phyloP scores from a whole-genome alignment of 92 coral and sea anemone genomes.

The Metridium senile region DNA sequence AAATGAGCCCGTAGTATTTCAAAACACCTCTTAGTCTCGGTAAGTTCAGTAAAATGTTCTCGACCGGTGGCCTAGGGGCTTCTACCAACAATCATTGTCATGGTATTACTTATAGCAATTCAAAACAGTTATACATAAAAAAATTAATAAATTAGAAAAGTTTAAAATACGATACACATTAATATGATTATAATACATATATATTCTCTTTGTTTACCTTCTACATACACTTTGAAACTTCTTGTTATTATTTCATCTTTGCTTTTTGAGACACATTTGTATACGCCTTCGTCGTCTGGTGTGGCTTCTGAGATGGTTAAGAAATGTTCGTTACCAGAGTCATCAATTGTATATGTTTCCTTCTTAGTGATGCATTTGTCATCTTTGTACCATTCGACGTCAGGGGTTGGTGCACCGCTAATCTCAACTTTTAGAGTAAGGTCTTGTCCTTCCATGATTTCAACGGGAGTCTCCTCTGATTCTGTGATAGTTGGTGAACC shows the following conservation, averaged over 20 bases:
- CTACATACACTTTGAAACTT: constrained; percentile 73
- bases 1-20: no score
- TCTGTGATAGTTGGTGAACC: constrained; percentile 22
- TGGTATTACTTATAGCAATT: no score
- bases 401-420: constrained; percentile 74
- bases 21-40: no score
- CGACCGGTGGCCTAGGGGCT: no score
- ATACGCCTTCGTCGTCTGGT: constrained; percentile 81
- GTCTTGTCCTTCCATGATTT: constrained; percentile 71
- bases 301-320: constrained; percentile 63
- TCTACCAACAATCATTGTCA: no score
- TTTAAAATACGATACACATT: background rate
- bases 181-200: no score
- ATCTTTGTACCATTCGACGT: constrained; percentile 85
- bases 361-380: constrained; percentile 65
- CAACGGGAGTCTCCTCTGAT: constrained; percentile 57
- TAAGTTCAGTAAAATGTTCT: no score
- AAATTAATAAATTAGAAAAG: background rate
- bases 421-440: constrained; percentile 75
- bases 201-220: no score
- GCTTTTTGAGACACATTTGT: constrained; percentile 85
- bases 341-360: constrained; percentile 45
- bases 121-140: background rate
- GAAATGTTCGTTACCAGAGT: constrained; percentile 44
- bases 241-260: constrained; percentile 80